Conservation (phyloP, 2,888 invertebrate genomes). For the Ramazzottius varieornatus region DNA sequence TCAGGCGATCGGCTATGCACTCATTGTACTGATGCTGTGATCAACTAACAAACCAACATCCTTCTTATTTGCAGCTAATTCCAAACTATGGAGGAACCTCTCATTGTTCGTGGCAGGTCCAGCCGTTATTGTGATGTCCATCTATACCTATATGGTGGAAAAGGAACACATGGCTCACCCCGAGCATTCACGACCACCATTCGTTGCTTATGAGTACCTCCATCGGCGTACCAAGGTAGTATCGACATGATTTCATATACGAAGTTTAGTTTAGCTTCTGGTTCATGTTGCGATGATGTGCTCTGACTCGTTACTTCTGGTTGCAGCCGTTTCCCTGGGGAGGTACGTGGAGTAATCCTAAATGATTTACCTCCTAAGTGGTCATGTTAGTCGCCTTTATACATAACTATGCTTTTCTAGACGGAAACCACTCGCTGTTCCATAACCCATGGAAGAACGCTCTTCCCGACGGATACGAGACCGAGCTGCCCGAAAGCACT, state of each 20-base stretch:
- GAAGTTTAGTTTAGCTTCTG: too few species aligned
- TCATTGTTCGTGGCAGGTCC: background rate
- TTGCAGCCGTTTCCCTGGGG: constrained; percentile 66
- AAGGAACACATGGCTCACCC: background rate
- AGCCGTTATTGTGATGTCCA: background rate
- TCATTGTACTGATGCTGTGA: too few species aligned
- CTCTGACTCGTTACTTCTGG: too few species aligned
- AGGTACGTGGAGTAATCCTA: too few species aligned
- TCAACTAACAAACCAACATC: too few species aligned
- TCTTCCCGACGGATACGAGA: constrained; percentile 54
- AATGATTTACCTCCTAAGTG: too few species aligned
- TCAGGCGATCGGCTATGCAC: too few species aligned
- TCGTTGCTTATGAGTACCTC: background rate
- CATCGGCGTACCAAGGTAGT: background rate
- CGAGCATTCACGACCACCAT: background rate
- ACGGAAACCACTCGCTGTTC: constrained; percentile 58
- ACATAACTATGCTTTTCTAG: too few species aligned
- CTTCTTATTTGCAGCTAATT: background rate
- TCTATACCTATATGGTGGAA: background rate
- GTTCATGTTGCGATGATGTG: too few species aligned
- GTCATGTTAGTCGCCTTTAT: too few species aligned
- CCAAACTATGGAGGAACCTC: background rate
- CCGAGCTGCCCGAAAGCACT: constrained; percentile 14
- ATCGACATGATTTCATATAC: too few species aligned
- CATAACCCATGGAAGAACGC: constrained; percentile 56